phyloP scores from a whole-genome alignment of 2,113 vertebrate species.

The Gallinago jamesoni region DNA sequence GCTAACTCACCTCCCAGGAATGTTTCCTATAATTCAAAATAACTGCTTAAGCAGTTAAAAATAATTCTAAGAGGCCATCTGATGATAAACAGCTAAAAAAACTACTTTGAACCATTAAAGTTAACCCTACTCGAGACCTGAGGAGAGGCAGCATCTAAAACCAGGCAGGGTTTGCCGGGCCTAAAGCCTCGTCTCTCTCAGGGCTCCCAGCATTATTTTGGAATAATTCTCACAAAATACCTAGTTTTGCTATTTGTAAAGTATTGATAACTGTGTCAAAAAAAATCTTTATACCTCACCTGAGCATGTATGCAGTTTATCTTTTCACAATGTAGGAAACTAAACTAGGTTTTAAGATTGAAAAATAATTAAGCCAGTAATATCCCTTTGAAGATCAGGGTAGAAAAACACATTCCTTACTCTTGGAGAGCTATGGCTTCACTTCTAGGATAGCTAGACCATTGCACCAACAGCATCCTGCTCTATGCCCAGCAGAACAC shows the following conservation, averaged over 20 bases:
- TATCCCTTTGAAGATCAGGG: background rate
- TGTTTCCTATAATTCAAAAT: conserved; percentile 8
- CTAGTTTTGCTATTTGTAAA: background rate
- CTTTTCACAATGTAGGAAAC: background rate
- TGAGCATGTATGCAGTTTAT: background rate
- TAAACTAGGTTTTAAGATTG: background rate
- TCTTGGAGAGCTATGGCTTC: background rate
- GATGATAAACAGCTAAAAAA: conserved; percentile 4
- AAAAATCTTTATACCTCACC: background rate
- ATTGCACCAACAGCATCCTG: background rate
- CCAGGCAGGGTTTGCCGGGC: background rate
- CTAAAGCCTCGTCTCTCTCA: background rate
- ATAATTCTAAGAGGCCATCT: background rate
- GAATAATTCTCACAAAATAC: background rate
- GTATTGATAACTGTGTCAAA: background rate
- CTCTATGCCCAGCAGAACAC: background rate
- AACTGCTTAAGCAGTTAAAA: conserved; percentile 31
- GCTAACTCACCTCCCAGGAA: conserved; percentile 1
- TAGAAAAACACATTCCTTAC: background rate
- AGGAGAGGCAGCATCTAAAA: background rate
- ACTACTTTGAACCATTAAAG: background rate
- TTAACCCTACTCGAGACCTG: background rate
- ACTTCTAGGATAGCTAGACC: background rate
- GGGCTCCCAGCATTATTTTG: background rate
- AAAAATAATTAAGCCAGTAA: background rate